Evolutionary conservation across 2,797 vertebrate species (phyloP).

Genomic region (Lindbergichthys nudifrons): DNA sequence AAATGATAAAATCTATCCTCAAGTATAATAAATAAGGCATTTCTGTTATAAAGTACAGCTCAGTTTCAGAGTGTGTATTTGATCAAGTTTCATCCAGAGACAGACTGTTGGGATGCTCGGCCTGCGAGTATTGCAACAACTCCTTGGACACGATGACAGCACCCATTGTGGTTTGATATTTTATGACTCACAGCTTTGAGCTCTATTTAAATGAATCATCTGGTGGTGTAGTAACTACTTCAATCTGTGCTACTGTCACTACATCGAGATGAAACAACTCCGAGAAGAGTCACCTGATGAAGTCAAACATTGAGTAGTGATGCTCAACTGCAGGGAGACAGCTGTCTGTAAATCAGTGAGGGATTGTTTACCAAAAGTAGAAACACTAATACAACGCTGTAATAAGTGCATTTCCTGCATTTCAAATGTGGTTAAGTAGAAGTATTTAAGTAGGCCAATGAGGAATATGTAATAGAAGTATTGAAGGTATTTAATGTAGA

Average conservation of each 20-base stretch:
- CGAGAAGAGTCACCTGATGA: conserved; percentile 4
- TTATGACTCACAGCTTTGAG: conserved; percentile 24
- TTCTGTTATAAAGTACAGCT: background rate
- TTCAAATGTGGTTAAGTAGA: no score
- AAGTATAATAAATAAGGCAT: background rate
- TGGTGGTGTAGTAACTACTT: background rate
- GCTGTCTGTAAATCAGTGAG: no score
- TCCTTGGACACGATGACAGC: background rate
- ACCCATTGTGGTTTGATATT: conserved; percentile 8
- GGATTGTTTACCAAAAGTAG: no score
- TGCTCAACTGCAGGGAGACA: background rate
- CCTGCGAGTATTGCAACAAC: conserved; percentile 21
- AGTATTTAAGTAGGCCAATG: no score
- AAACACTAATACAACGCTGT: no score
- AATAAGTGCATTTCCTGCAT: no score
- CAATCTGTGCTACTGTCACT: conserved; percentile 4
- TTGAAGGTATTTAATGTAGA: no score
- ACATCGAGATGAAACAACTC: background rate
- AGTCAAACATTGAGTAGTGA: conserved; percentile 13
- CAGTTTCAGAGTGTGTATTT: conserved; percentile 8
- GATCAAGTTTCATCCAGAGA: conserved; percentile 12
- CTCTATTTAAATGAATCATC: conserved; percentile 22
- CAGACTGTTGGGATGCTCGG: conserved; percentile 25
- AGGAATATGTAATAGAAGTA: no score
- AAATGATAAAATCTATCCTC: background rate